Conservation (phyloP, 2,113 vertebrate genomes). For the Cyprinus carpio region DNA sequence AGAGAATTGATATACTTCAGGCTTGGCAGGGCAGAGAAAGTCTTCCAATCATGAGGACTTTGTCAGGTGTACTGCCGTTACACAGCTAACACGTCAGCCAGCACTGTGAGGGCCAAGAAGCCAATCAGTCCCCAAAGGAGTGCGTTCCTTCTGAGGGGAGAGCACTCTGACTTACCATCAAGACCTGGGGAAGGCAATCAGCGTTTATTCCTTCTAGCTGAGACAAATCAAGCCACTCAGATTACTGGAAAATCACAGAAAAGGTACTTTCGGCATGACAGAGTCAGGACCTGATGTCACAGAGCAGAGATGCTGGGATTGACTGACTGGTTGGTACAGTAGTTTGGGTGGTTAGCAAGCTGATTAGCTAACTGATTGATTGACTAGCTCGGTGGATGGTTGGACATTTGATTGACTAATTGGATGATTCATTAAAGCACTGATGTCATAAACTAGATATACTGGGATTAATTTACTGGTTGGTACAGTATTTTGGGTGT, state of each 20-base stretch:
- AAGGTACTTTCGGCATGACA: conserved; percentile 53
- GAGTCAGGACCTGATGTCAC: conserved; percentile 37
- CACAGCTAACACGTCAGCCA: conserved; percentile 69
- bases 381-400: not conserved
- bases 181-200: conserved; percentile 70
- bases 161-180: conserved; percentile 68
- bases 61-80: conserved; percentile 66
- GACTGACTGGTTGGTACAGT: not conserved
- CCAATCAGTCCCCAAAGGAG: conserved; percentile 74
- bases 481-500: not conserved
- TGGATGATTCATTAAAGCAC: not conserved
- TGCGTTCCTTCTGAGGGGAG: conserved; percentile 49
- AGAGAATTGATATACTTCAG: conserved; percentile 37
- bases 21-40: conserved; percentile 41
- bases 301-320: not conserved
- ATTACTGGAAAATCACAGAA: conserved; percentile 54
- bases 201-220: conserved; percentile 63
- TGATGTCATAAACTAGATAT: not conserved
- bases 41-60: conserved; percentile 69
- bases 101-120: conserved; percentile 64
- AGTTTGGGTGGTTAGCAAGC: not conserved
- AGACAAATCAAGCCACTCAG: conserved; percentile 69
- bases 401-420: not conserved
- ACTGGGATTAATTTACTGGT: not conserved
- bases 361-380: not conserved